Conservation (phyloP, 2,888 invertebrate genomes). For the Dicyrtomina minuta region DNA sequence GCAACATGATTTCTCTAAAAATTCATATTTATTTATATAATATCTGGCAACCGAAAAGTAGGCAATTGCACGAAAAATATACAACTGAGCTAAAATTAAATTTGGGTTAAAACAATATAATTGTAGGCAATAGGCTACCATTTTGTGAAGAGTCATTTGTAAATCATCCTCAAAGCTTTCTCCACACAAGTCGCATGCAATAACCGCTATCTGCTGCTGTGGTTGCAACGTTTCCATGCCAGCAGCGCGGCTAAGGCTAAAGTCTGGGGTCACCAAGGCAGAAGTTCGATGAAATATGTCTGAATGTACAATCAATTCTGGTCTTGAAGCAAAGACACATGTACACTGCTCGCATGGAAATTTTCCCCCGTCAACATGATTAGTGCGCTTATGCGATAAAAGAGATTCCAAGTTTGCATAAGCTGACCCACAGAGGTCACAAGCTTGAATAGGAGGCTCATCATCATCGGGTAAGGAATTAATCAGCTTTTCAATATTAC, state of each 20-base stretch:
- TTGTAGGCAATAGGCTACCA: no score
- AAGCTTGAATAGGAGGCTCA: slow-evolving; percentile 7
- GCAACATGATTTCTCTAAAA: slow-evolving; percentile 22
- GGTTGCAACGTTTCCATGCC: neutral
- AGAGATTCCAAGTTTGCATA: slow-evolving; percentile 21
- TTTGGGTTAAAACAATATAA: no score
- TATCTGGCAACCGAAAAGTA: no score
- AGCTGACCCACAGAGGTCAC: slow-evolving; percentile 12
- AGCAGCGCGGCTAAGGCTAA: neutral
- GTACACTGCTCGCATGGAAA: slow-evolving; percentile 12
- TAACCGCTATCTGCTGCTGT: neutral
- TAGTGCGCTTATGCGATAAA: slow-evolving; percentile 18
- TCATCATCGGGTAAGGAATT: slow-evolving; percentile 28
- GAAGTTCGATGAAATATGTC: slow-evolving; percentile 21
- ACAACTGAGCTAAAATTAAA: no score
- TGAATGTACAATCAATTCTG: slow-evolving; percentile 20
- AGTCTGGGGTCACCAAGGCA: neutral
- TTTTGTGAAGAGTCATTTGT: slow-evolving; percentile 26
- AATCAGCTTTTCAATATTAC: slow-evolving; percentile 24
- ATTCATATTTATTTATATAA: no score
- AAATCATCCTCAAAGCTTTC: slow-evolving; percentile 11
- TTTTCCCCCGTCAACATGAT: slow-evolving; percentile 20
- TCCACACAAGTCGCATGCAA: slow-evolving; percentile 26
- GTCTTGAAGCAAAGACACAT: slow-evolving; percentile 23
- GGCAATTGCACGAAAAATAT: no score